These are phyloP conservation scores for Solen grandis DNA, from an alignment of 1,140 invertebrate species.

Conservation along the genomic window DNA sequence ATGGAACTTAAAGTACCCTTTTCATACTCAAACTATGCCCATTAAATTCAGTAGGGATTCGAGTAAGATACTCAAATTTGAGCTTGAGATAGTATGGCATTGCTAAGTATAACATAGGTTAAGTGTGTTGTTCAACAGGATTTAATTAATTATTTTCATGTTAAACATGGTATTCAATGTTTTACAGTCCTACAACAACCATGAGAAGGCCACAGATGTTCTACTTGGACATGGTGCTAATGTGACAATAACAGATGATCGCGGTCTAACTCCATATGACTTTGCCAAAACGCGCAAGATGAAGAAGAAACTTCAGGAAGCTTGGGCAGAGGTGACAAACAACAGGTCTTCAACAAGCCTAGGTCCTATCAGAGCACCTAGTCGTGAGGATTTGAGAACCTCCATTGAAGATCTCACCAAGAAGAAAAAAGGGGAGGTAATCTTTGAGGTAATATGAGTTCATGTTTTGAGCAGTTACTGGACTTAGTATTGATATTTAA, in stretches of 20 bases:
- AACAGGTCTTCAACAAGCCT: conserved; percentile 61
- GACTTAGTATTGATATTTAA: no score
- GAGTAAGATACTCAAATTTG: no score
- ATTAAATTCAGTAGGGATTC: no score
- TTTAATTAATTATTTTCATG: no score
- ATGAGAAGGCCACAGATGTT: conserved; percentile 70
- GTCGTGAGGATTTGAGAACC: conserved; percentile 60
- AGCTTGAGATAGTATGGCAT: no score
- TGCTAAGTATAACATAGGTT: no score
- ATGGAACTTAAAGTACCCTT: no score
- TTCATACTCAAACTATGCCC: no score
- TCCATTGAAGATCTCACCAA: conserved; percentile 60
- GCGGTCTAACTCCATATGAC: conserved; percentile 76
- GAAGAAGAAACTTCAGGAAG: conserved; percentile 74
- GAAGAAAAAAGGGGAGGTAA: conserved; percentile 71
- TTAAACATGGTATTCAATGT: background rate
- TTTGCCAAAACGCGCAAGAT: conserved; percentile 76
- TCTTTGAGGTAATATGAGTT: conserved; percentile 73
- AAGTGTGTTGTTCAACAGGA: no score
- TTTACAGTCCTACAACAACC: conserved; percentile 76
- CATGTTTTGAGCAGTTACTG: background rate
- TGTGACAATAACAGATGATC: conserved; percentile 75
- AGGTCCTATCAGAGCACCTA: conserved; percentile 65
- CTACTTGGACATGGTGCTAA: conserved; percentile 77
- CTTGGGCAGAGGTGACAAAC: conserved; percentile 72